phyloP scores from a whole-genome alignment of 2,113 vertebrate genomes.

The Coregonus clupeaformis region DNA sequence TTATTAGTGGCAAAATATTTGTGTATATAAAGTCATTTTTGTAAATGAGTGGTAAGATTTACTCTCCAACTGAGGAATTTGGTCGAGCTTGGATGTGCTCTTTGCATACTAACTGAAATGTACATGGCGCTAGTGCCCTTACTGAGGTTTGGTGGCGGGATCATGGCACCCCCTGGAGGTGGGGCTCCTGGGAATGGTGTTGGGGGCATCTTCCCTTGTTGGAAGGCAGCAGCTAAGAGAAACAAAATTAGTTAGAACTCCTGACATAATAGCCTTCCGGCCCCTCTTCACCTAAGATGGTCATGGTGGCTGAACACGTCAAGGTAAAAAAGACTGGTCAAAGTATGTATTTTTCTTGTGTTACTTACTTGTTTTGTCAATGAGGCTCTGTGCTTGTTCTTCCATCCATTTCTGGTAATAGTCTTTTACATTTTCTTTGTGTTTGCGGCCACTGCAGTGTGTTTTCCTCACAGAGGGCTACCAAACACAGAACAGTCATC shows the following conservation, averaged over 20 bases:
- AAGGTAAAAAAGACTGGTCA: too few species aligned
- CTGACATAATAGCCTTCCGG: not conserved
- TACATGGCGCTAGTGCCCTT: not conserved
- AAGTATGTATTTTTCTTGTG: too few species aligned
- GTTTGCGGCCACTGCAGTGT: slow-evolving; percentile 95
- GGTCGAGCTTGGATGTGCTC: too few species aligned
- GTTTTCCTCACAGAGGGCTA: slow-evolving; percentile 98
- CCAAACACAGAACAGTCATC: not conserved
- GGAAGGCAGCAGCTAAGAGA: slow-evolving; percentile 90
- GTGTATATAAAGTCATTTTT: too few species aligned
- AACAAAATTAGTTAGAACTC: slow-evolving; percentile 14
- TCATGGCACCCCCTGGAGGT: slow-evolving; percentile 73
- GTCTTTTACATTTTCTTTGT: slow-evolving; percentile 98
- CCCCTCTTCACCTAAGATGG: too few species aligned
- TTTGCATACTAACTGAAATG: too few species aligned
- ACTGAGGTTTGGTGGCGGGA: slow-evolving; percentile 27
- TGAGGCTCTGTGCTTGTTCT: slow-evolving; percentile 97
- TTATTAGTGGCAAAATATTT: too few species aligned
- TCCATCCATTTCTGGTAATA: slow-evolving; percentile 99
- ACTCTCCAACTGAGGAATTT: too few species aligned
- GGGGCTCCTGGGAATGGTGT: slow-evolving; percentile 90
- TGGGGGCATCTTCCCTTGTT: slow-evolving; percentile 97
- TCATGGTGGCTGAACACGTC: too few species aligned
- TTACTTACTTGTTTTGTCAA: slow-evolving; percentile 96
- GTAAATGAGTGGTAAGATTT: too few species aligned